A percentile compares a stretch with the other conserved stretches of the same genome.
Evolutionary conservation across 1,140 invertebrate genomes (phyloP).

Genomic region (Euschistus heros): DNA sequence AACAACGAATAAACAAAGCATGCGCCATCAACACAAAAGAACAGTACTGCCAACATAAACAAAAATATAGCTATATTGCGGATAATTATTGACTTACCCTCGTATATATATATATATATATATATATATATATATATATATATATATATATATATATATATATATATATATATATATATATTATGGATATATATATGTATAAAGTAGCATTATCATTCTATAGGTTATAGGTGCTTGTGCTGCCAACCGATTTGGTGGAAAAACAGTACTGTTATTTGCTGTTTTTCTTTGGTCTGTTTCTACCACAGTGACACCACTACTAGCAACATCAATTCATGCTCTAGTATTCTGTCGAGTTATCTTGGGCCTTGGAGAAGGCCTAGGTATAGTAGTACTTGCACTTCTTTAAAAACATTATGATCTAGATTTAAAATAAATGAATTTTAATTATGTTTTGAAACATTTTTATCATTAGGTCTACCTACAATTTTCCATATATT

Average conservation of each 20-base stretch:
- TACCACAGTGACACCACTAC: constrained; percentile 57
- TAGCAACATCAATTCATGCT: constrained; percentile 51
- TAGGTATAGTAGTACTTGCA: constrained; percentile 42
- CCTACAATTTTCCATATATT: constrained; percentile 73
- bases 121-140: too few species aligned
- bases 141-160: too few species aligned
- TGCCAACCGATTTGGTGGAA: constrained; percentile 59
- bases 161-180: too few species aligned
- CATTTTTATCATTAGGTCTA: constrained; percentile 43
- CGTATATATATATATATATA: too few species aligned
- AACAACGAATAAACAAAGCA: too few species aligned
- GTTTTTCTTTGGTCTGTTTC: constrained; percentile 67
- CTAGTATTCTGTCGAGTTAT: constrained; percentile 54
- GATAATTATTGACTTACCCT: too few species aligned
- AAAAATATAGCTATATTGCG: too few species aligned
- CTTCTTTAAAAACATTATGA: too few species aligned
- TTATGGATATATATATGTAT: too few species aligned
- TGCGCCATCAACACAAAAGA: too few species aligned
- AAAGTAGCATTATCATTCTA: not conserved
- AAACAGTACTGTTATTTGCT: constrained; percentile 55
- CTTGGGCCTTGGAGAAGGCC: constrained; percentile 62
- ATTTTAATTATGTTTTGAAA: not conserved
- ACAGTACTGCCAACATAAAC: too few species aligned
- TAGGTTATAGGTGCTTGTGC: constrained; percentile 60
- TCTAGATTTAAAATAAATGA: not conserved